These are phyloP conservation scores for Stegastes partitus DNA, from an alignment of 2,113 vertebrate species.

Conservation along the genomic window DNA sequence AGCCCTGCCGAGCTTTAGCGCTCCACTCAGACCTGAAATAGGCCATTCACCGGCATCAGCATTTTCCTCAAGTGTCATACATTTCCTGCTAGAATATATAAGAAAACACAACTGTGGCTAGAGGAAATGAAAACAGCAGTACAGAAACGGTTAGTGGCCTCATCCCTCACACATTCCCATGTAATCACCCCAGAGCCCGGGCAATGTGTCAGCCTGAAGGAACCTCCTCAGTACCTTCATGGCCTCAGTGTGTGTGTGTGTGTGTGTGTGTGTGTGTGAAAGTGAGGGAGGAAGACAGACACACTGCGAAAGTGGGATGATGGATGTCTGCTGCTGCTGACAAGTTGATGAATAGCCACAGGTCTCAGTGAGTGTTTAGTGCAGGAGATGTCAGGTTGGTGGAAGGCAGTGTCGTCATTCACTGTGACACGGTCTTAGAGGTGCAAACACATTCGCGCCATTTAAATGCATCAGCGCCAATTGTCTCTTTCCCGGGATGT, in stretches of 20 bases:
- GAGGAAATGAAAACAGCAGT: constrained; percentile 53
- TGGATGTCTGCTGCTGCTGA: constrained; percentile 65
- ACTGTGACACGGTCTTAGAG: constrained; percentile 27
- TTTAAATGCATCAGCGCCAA: constrained; percentile 24
- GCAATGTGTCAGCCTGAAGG: constrained; percentile 45
- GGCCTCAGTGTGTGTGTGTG: constrained; percentile 7
- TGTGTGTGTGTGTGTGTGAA: background rate
- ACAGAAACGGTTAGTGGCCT: constrained; percentile 45
- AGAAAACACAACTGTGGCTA: constrained; percentile 5
- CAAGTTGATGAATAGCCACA: constrained; percentile 69
- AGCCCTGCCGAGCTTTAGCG: constrained; percentile 22
- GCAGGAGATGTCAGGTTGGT: constrained; percentile 56
- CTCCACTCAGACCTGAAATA: constrained; percentile 35
- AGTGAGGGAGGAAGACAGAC: background rate
- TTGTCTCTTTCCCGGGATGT: constrained; percentile 34
- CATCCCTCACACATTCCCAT: constrained; percentile 55
- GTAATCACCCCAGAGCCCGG: constrained; percentile 39
- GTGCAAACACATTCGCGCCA: constrained; percentile 12
- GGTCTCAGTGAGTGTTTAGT: constrained; percentile 52
- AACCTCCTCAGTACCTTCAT: constrained; percentile 21
- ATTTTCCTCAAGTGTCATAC: constrained; percentile 33
- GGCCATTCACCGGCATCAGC: constrained; percentile 45
- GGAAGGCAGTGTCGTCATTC: constrained; percentile 49
- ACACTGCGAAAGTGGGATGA: constrained; percentile 45
- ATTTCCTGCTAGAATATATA: constrained; percentile 29